Conservation (phyloP, 2,888 invertebrate genomes). For the Aspidapion aeneum region DNA sequence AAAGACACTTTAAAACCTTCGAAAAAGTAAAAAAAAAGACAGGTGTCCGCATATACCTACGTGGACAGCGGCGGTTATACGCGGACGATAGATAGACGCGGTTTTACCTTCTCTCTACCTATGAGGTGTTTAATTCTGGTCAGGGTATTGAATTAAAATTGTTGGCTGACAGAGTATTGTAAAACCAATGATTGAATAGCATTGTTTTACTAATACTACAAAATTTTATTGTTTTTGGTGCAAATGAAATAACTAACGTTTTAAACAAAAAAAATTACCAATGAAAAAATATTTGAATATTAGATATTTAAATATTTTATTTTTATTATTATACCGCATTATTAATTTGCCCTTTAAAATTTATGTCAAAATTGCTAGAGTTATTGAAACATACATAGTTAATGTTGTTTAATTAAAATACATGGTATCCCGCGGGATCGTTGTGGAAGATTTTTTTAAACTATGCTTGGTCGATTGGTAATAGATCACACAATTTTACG, state of each 20-base stretch:
- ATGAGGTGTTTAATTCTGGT: not conserved
- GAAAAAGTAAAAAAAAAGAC: not conserved
- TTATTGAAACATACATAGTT: too few species aligned
- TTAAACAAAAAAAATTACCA: not conserved
- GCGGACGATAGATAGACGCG: not conserved
- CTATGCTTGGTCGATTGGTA: too few species aligned
- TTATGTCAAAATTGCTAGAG: not conserved
- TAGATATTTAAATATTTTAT: not conserved
- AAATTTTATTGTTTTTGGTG: too few species aligned
- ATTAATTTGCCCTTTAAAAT: not conserved
- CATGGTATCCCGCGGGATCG: too few species aligned
- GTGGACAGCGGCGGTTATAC: not conserved
- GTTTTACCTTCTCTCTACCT: not conserved
- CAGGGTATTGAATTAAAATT: not conserved
- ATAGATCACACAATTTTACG: too few species aligned
- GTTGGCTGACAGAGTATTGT: not conserved
- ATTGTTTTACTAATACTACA: too few species aligned
- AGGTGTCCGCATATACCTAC: not conserved
- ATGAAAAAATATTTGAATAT: not conserved
- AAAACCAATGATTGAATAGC: too few species aligned
- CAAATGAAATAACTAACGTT: too few species aligned
- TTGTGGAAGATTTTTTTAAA: too few species aligned
- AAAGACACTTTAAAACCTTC: not conserved
- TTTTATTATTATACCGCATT: not conserved
- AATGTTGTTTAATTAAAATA: too few species aligned